phyloP scores from a whole-genome alignment of 64 coral and sea anemone genomes.

The Porites lutea region DNA sequence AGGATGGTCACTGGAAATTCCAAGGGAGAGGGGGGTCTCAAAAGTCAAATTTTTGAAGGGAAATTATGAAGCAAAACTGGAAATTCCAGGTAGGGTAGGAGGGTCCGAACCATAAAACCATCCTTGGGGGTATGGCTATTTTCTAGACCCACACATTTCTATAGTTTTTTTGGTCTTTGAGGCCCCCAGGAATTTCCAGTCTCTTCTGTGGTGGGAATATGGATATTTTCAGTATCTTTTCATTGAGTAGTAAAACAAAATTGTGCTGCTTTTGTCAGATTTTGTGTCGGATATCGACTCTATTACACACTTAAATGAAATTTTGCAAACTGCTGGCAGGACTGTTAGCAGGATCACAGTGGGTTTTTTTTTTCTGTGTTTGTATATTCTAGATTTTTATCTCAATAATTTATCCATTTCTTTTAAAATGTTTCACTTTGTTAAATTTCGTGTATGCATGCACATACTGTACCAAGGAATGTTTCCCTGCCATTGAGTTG shows the following conservation, averaged over 20 bases:
- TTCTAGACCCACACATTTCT: background rate
- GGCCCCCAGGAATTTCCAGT: background rate
- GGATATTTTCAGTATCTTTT: constrained; percentile 8
- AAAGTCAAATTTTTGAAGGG: too few species aligned
- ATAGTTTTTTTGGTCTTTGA: background rate
- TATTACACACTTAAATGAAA: too few species aligned
- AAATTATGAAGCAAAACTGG: background rate
- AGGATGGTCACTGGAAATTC: background rate
- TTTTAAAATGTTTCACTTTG: constrained; percentile 8
- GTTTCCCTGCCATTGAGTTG: constrained; percentile 2
- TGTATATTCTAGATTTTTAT: constrained; percentile 5
- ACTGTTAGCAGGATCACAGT: constrained; percentile 12
- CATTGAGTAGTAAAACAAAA: background rate
- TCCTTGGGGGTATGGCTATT: background rate
- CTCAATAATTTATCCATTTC: constrained; percentile 14
- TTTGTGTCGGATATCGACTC: background rate
- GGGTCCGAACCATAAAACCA: background rate
- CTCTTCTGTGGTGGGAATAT: background rate
- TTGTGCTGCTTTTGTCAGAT: background rate
- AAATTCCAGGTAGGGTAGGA: background rate
- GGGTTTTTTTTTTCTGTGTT: background rate
- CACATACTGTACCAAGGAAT: constrained; percentile 16
- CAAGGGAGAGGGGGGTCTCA: too few species aligned
- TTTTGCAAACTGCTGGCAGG: background rate
- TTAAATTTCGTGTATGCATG: constrained; percentile 7